Evolutionary conservation across 2,797 vertebrate genomes (phyloP).

Genomic region (Rallus crepitans): DNA sequence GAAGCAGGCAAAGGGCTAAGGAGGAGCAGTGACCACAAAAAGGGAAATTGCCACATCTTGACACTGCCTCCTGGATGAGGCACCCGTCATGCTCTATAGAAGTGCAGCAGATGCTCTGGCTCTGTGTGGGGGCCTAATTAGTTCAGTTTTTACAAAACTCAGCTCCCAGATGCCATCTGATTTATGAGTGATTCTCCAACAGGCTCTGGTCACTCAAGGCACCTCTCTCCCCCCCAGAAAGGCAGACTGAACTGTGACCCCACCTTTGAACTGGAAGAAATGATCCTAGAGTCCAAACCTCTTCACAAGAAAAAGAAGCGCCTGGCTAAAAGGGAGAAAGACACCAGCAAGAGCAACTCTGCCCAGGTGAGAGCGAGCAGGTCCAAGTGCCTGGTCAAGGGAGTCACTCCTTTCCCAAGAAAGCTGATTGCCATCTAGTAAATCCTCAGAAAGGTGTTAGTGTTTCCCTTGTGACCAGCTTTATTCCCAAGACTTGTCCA

Average conservation of each 20-base stretch:
- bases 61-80: neutral
- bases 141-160: neutral
- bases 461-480: neutral
- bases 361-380: conserved; percentile 85
- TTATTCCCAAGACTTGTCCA: neutral
- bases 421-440: neutral
- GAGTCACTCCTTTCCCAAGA: neutral
- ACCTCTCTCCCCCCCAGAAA: conserved; percentile 79
- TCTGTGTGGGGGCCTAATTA: neutral
- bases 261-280: conserved; percentile 97
- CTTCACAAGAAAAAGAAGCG: conserved; percentile 99
- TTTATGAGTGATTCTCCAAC: neutral
- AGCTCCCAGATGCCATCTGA: neutral
- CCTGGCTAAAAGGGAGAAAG: conserved; percentile 90
- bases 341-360: conserved; percentile 84
- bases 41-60: neutral
- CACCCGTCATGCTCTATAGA: neutral
- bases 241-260: conserved; percentile 96
- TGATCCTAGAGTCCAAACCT: conserved; percentile 98
- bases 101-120: neutral
- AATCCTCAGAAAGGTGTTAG: neutral
- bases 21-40: neutral
- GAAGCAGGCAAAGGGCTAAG: neutral
- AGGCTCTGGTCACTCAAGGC: neutral
- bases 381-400: neutral